These are phyloP conservation scores for Okamejei kenojei DNA, from an alignment of 2,797 vertebrate genomes.

Conservation along the genomic window DNA sequence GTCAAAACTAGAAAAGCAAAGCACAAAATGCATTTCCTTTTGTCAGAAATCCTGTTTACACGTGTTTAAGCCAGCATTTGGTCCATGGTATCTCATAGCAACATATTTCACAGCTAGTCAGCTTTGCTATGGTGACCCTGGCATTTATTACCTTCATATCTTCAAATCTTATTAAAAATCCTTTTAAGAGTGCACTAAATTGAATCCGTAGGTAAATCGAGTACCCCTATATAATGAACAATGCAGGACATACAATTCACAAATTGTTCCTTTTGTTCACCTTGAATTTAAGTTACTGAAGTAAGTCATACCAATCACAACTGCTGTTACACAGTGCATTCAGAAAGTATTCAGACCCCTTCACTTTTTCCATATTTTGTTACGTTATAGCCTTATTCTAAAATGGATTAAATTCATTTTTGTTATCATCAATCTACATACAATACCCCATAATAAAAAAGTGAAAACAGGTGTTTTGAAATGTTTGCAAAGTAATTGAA, in stretches of 20 bases:
- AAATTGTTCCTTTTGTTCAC: neutral
- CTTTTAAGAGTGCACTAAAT: neutral
- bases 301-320: neutral
- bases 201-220: neutral
- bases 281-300: neutral
- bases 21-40: neutral
- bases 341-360: no score
- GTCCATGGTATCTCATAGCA: neutral
- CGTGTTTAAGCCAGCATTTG: neutral
- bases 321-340: neutral
- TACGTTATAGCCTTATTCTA: no score
- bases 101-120: neutral
- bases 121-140: neutral
- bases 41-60: constrained; percentile 15
- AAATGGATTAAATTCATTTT: no score
- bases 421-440: no score
- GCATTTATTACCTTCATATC: neutral
- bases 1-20: neutral
- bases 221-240: neutral
- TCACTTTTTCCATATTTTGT: no score
- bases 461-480: no score
- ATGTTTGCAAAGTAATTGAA: no score
- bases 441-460: no score
- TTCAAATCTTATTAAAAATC: neutral
- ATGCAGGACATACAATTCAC: neutral